Base-by-base conservation (phyloP, 2,888 invertebrate genomes). In the Empis livida region DNA sequence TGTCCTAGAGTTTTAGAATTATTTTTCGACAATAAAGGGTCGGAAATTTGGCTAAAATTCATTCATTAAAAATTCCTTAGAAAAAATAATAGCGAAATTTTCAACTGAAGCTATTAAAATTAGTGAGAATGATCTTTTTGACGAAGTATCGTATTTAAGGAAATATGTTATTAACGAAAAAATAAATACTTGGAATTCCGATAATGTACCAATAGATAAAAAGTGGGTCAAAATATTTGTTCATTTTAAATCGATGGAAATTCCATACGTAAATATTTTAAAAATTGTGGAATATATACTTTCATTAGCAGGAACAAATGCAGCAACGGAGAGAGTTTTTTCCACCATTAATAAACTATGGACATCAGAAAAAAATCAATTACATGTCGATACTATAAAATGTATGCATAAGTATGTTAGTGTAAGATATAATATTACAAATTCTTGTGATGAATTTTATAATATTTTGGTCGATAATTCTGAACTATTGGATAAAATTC, bases 11-110 rank as follows among this genome's bases (percentile, higher is more conserved):
- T 45, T 42, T 45, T 43, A 32, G 41, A 45, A 32, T 44, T 27
- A n/a, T 45, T 42, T 43, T 48, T 44, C 13, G 30, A 48, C 31
- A 35, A 42, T 39, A 37, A 42, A 27, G 44, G 13, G 31, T 45
- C 31, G 13, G 39, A 48, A 20, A 41, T 37, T 23, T 42, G 42
- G 45, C 20, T 48, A 35, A 23, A 42, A 41, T n/a, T n/a, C n/a
- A n/a, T n/a, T n/a, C n/a, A 38, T 38, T 38, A 5, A 38, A 38
- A 38, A 38, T 10, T 38, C 38, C 14, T 38, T 38, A 38, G 20
- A 39, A 39, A 39, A 39, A 39, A 20, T 39, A 39, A 39, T 17
- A 11, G 39, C 10, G 17, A 39, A 39, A 17, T 3, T 39, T 20
- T 39, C 6, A 39, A 39, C 17, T 39, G 39, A 17, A 20, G 39